Base-by-base conservation (phyloP, 2,888 invertebrate species). In the Baronia brevicornis region DNA sequence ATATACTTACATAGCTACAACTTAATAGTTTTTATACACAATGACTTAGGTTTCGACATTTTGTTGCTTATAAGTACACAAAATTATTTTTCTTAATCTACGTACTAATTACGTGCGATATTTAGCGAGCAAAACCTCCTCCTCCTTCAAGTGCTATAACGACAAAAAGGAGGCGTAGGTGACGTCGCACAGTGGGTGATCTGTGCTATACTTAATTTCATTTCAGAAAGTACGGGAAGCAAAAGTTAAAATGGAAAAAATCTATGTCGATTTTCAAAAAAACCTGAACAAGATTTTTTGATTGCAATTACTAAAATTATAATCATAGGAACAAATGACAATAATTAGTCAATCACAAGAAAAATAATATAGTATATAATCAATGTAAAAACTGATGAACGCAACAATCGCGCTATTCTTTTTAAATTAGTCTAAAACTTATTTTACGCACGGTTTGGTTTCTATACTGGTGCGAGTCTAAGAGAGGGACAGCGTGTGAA, bases 1-100 rank as follows among this genome's bases (percentile, higher is more conserved):
- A 78, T 74, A 78, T 74, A 63, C 79, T 79, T 79, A 80, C 46
- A 64, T 59, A 43, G 56, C 77, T 79, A 78, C 64, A 75, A 78
- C 80, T 78, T 79, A 82, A 65, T 68, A 69, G 57, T 74, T 70
- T 49, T 78, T 82, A 80, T 84, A 84, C 80, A 84, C 78, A 82
- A 84, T 84, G 84, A 84, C 84, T 84, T 84, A 84, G 84, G 79
- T 73, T 84, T 80, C 82, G 80, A 84, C 82, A 77, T 72, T 78
- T 78, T 77, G 77, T 79, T 79, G 72, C 82, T 73, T 82, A 84
- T 79, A 82, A 79, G 79, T 80, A 82, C 80, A 68, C 73, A 69
- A 69, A 60, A 65, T 67, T 66, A 57, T 63, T 67, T 60, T 64
- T n/a, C n/a, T n/a, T 64, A 69, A 65, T 64, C 72, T 82, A 79